Evolutionary conservation across 2,888 invertebrate genomes (phyloP), one percentile per base, ranked within the genome.

Genomic region (Parapristionchus giblindavisi): DNA sequence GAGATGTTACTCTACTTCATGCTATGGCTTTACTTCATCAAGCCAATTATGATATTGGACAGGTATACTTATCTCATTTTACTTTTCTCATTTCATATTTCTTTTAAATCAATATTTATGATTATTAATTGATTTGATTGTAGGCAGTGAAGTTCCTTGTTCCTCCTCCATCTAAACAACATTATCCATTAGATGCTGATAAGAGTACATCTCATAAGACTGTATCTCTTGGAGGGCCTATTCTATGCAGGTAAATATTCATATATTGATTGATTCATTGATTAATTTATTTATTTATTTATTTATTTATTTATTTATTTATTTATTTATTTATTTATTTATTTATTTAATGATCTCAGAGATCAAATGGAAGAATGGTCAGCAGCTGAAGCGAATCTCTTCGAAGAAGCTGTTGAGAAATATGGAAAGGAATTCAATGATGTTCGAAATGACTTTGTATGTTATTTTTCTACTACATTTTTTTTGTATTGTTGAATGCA

Each of bases 331-430:
- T 17, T 27, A 11, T 58, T 6, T 58, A 11, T 58, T 14, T 24
- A 58, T 58, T 43, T 17, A 52, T 21, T 75, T n/a, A 17, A 27
- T 73, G 36, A 74, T 63, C 89, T 89, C 82, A 92, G 97, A 83
- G 99, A 99, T 91, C 98, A 99, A 91, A 96, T 99, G 94, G 99
- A 99, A 91, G 98, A 99, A 90, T 99, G 99, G 99, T 96, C 97
- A 85, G 96, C 98, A 58, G 94, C 96, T 17, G 99, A 99, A 90
- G 97, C 98, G 73, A 97, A 96, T 91, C 92, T 99, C 76, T 99
- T 99, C 90, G 99, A 99, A 90, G 99, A 99, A 90, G 98, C 98
- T 58, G 92, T 99, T 85, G 97, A 91, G 77, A 91, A 91, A 86
- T 95, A 95, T 89, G 97, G 98, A 85, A 99, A 99, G 91, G 98